Conservation (phyloP, 92 coral and sea anemone species). For the Zoanthus sansibaricus region DNA sequence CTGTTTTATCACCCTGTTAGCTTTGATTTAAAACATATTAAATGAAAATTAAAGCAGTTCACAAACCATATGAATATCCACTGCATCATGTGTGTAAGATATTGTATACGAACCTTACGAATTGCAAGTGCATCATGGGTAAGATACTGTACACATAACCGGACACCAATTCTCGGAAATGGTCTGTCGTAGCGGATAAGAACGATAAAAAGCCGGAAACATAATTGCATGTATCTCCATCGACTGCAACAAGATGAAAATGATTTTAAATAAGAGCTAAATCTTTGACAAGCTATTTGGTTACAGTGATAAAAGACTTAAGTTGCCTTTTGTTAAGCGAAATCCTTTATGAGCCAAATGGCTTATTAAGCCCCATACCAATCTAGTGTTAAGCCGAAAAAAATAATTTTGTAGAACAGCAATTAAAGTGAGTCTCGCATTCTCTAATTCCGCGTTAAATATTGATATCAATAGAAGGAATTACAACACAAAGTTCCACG, state of each 20-base stretch:
- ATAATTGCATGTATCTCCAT: constrained; percentile 95
- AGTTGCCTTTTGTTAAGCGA: too few relatives aligned
- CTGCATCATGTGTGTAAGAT: constrained; percentile 89
- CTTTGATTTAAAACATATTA: not conserved
- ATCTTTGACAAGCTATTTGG: not conserved
- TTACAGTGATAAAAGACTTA: too few relatives aligned
- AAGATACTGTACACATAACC: constrained; percentile 69
- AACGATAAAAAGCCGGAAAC: constrained; percentile 78
- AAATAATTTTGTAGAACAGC: too few relatives aligned
- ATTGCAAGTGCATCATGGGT: constrained; percentile 91
- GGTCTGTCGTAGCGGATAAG: constrained; percentile 89
- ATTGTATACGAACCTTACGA: constrained; percentile 80
- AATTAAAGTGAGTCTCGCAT: too few relatives aligned
- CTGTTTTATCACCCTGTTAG: not conserved
- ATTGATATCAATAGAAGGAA: too few relatives aligned
- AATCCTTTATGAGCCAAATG: too few relatives aligned
- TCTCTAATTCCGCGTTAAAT: too few relatives aligned
- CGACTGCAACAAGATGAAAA: constrained; percentile 69
- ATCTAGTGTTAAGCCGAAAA: too few relatives aligned
- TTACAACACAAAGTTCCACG: too few relatives aligned
- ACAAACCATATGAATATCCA: constrained; percentile 90
- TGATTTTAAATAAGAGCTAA: not conserved
- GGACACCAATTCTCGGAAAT: constrained; percentile 75
- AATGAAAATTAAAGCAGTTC: not conserved
- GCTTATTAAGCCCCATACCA: too few relatives aligned